These are phyloP conservation scores for Poecilobothrus nobilitatus DNA, from an alignment of 2,888 invertebrate genomes.

Conservation along the genomic window DNA sequence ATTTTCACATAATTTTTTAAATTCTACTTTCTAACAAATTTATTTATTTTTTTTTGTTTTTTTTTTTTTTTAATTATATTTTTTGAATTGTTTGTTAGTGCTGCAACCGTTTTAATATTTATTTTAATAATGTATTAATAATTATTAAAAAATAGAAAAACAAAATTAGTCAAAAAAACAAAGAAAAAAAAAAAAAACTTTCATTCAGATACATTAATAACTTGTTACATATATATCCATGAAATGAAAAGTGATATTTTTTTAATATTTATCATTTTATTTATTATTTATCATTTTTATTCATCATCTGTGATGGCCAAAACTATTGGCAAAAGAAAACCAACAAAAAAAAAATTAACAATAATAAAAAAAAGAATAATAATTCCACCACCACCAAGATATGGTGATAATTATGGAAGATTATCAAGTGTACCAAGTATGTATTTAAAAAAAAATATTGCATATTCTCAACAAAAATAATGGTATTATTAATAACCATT, in stretches of 20 bases:
- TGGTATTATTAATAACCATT: no score
- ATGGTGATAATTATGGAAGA: not conserved
- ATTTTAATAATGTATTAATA: not conserved
- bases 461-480: no score
- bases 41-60: no score
- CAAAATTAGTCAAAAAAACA: no score
- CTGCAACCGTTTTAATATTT: no score
- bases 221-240: not conserved
- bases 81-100: no score
- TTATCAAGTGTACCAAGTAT: not conserved
- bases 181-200: slow-evolving; percentile 2
- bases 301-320: not conserved
- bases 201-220: not conserved
- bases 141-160: not conserved
- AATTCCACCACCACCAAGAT: not conserved
- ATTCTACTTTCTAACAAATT: not conserved
- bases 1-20: not conserved
- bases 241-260: not conserved
- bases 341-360: not conserved
- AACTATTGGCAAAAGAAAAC: not conserved
- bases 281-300: not conserved
- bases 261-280: not conserved
- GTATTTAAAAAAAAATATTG: not conserved
- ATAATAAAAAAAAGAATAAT: not conserved
- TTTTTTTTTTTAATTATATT: no score